phyloP scores from a whole-genome alignment of 2,113 vertebrate genomes.

The Prolemur simus region DNA sequence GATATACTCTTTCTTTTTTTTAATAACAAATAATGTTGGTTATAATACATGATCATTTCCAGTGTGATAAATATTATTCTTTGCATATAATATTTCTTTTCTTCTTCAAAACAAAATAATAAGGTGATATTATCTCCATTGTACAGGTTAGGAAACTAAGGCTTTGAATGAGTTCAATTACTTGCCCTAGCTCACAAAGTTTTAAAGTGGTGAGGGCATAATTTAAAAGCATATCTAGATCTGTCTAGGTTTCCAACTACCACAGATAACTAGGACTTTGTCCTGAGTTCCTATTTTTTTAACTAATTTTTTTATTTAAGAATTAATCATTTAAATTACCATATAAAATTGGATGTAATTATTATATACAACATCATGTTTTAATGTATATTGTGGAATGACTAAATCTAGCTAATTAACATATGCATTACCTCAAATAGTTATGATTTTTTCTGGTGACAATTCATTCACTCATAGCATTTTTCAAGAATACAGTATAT shows the following conservation, averaged over 20 bases:
- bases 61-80: neutral
- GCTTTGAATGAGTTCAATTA: neutral
- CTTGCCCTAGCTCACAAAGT: neutral
- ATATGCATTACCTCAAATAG: neutral
- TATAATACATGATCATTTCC: neutral
- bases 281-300: neutral
- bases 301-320: neutral
- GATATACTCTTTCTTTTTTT: neutral
- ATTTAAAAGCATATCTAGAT: neutral
- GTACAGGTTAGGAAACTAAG: neutral
- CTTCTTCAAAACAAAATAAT: neutral
- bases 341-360: neutral
- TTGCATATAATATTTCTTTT: neutral
- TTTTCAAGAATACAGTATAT: neutral
- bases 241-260: neutral
- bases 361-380: neutral
- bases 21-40: neutral
- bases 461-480: neutral
- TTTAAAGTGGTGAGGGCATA: neutral
- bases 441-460: neutral
- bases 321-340: neutral
- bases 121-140: neutral
- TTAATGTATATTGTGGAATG: neutral
- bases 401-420: neutral
- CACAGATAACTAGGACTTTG: neutral